A percentile compares a stretch with the other conserved stretches of the same genome.
phyloP scores from a whole-genome alignment of 2,797 vertebrate genomes.

The Mormyrops boulengeri region DNA sequence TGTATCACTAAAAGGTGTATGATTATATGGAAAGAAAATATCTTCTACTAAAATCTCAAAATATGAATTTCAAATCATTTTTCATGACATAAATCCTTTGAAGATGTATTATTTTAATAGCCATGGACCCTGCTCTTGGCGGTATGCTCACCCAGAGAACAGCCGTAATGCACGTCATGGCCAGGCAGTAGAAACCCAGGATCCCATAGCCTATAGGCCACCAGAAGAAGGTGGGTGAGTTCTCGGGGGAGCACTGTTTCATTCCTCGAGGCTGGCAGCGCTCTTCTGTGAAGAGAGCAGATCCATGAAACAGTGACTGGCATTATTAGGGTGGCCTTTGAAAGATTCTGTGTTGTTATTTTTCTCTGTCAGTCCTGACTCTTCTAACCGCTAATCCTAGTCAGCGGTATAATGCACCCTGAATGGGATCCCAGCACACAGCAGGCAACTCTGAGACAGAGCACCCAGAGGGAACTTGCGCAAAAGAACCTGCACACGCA shows the following conservation, averaged over 20 bases:
- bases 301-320: neutral
- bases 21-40: neutral
- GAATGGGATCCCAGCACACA: neutral
- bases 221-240: neutral
- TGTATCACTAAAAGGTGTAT: neutral
- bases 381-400: neutral
- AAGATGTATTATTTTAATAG: neutral
- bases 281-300: neutral
- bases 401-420: neutral
- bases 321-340: neutral
- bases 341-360: neutral
- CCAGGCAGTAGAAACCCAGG: constrained; percentile 33
- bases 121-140: neutral
- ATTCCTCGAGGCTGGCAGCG: neutral
- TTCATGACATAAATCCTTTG: neutral
- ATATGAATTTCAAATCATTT: neutral
- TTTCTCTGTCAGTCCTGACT: neutral
- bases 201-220: neutral
- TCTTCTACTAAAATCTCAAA: neutral
- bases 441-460: neutral
- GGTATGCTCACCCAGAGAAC: constrained; percentile 41
- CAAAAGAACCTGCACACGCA: neutral
- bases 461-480: neutral
- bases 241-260: neutral
- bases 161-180: constrained; percentile 28